Percentiles rank a stretch among this genome's conserved stretches.
These are phyloP conservation scores for Meghimatium bilineatum DNA, from an alignment of 2,888 invertebrate genomes.

Conservation along the genomic window DNA sequence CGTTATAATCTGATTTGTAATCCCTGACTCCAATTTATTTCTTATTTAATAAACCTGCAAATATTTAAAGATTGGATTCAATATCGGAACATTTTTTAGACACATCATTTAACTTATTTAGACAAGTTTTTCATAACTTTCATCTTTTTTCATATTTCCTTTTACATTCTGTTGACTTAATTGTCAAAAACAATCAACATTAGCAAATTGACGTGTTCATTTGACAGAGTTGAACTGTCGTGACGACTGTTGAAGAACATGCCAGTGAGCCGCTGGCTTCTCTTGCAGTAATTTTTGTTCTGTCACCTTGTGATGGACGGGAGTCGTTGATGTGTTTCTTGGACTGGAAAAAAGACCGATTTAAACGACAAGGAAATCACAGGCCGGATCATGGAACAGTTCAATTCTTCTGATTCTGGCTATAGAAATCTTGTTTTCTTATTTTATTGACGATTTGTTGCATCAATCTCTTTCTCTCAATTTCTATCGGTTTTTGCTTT, in stretches of 20 bases:
- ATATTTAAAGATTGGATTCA: too few species aligned
- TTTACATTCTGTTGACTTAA: not conserved
- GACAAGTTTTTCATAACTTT: too few species aligned
- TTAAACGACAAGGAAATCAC: not conserved
- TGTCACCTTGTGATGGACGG: conserved; percentile 9
- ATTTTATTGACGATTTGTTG: too few species aligned
- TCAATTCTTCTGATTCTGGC: not conserved
- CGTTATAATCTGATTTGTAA: too few species aligned
- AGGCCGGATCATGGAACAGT: not conserved
- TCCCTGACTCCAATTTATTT: too few species aligned
- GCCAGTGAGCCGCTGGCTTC: not conserved
- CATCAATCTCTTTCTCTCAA: too few species aligned
- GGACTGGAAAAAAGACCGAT: conserved; percentile 4
- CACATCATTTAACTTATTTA: too few species aligned
- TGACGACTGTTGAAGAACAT: not conserved
- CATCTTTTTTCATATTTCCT: not conserved
- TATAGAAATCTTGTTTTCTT: not conserved
- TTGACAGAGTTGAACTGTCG: not conserved
- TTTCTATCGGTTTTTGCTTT: too few species aligned
- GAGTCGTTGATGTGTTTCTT: not conserved
- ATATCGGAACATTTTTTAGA: too few species aligned
- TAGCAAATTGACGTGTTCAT: conserved; percentile 16
- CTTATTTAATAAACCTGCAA: too few species aligned
- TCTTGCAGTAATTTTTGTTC: not conserved
- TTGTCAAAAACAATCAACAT: not conserved